These are phyloP conservation scores for Coracias cyanogaster DNA, from an alignment of 2,797 vertebrate species.

Conservation along the genomic window DNA sequence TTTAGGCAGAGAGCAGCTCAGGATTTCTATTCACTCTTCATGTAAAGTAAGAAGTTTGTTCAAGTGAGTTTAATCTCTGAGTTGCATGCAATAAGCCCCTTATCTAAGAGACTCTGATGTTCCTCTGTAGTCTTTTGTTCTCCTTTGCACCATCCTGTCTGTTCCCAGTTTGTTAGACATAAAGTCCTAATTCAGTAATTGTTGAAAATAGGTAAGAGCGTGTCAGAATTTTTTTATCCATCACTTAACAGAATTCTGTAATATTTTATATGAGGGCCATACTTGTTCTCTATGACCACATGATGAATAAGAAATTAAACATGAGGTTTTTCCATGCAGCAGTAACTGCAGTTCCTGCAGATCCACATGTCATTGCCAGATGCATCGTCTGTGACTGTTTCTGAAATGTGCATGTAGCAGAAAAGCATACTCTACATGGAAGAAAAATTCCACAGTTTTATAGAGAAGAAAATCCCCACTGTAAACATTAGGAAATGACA, in stretches of 20 bases:
- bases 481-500: constrained; percentile 72
- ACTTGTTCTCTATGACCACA: background rate
- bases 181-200: background rate
- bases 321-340: background rate
- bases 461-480: constrained; percentile 26
- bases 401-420: constrained; percentile 20
- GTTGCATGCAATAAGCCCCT: background rate
- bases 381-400: constrained; percentile 22
- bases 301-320: constrained; percentile 40
- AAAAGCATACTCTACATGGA: background rate
- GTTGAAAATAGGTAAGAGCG: background rate
- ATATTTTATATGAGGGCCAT: background rate
- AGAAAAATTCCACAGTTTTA: constrained; percentile 24
- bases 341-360: constrained; percentile 7
- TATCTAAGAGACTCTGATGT: background rate
- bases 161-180: background rate
- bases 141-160: background rate
- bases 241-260: background rate
- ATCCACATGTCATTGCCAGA: constrained; percentile 24
- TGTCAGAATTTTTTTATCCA: background rate
- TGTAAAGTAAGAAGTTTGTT: background rate
- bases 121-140: background rate
- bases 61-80: background rate
- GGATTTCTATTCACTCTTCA: background rate
- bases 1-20: background rate